Base-by-base conservation (phyloP, 2,888 invertebrate species). In the Trichogramma evanescens region DNA sequence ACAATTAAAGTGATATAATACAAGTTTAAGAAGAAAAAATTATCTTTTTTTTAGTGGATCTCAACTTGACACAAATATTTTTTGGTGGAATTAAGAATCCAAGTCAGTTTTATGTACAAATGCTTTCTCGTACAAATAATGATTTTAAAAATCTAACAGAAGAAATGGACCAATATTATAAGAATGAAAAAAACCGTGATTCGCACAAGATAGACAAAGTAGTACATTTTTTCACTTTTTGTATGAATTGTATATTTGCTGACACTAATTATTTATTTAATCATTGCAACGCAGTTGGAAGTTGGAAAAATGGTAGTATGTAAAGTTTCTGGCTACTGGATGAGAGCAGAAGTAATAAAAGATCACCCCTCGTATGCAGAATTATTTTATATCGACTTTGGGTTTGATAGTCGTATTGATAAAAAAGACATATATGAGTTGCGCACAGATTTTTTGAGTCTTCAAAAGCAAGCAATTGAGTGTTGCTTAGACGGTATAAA, bases 251-350 rank as follows among this genome's bases (percentile, higher is more conserved):
- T 41, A 46, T 50, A 45, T 6, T 5, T 44, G 7, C 26, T 40
- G 49, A 48, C 5, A 0, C 41, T 41, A 43, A 52, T 51, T 56
- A 13, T 49, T 13, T 44, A 45, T 50, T 45, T n/a, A 58, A 51
- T n/a, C 43, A 7, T 48, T 63, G 6, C 54, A 43, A 50, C 65
- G 13, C 76, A 84, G 81, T 69, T 91, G 56, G 75, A 78, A 52
- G 80, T 85, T 60, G 93, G 93, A 0, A 91, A 94, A 76, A 85
- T 92, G 63, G 91, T 95, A 9, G 93, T 92, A 13, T 91, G 92
- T 0, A 84, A 88, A 69, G 93, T 89, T 75, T 82, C 85, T n/a
- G 84, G 84, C 7, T 88, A 89, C 74, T 95, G 93, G 93, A 91
- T 88, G 77, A 82, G 89, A 67, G 87, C 83, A 1, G 84, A 90